phyloP scores from a whole-genome alignment of 2,888 invertebrate genomes.

The Aelia acuminata region DNA sequence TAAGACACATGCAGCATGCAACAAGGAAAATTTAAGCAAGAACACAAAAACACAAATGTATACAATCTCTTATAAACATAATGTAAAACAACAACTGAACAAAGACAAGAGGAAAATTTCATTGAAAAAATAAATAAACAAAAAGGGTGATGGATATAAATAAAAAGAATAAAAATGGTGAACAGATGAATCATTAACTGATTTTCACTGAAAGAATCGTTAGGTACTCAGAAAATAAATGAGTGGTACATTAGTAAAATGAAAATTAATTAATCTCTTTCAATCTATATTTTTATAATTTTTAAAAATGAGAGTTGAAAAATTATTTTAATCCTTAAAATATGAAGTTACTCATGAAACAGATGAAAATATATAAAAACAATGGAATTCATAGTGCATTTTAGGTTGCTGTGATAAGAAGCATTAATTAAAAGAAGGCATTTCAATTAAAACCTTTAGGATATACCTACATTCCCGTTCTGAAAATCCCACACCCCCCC shows the following conservation, averaged over 20 bases:
- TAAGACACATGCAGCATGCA: neutral
- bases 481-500: neutral
- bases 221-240: neutral
- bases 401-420: neutral
- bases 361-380: neutral
- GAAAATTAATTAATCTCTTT: neutral
- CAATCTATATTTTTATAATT: neutral
- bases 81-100: neutral
- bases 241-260: neutral
- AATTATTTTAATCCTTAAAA: neutral
- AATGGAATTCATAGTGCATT: neutral
- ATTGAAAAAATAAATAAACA: neutral
- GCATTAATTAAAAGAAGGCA: neutral
- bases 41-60: neutral
- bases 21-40: neutral
- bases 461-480: neutral
- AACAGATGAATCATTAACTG: neutral
- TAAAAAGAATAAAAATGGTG: neutral
- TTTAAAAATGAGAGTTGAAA: neutral
- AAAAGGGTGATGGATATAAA: no score
- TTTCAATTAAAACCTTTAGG: neutral
- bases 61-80: neutral
- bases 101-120: neutral
- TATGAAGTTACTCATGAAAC: neutral
- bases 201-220: neutral